Evolutionary conservation across 2,888 invertebrate species (phyloP), one percentile per base, ranked within the genome.

Genomic region (Diachrysia chrysitis): DNA sequence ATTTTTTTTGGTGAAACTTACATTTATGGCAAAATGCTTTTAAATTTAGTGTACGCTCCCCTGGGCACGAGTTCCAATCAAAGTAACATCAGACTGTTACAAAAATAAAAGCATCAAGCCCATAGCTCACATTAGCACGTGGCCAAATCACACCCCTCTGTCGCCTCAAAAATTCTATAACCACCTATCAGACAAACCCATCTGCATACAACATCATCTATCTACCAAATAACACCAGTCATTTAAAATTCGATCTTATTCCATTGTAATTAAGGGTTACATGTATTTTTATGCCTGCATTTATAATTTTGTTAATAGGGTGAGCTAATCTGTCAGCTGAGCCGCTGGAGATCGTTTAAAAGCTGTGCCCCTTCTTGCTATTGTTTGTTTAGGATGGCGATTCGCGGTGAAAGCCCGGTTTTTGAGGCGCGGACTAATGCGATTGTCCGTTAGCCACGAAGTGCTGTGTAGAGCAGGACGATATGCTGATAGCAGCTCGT

Each of bases 311-410:
- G 89, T 83, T 87, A 87, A 89, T 91, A 85, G 90, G 91, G 91
- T 84, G 84, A 85, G 91, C 92, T 95, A 95, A 95, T 95, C 95
- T 94, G 93, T 92, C 93, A 94, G 94, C 93, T 93, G 93, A 94
- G 92, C 90, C 90, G 86, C 87, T 89, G 88, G 90, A 94, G 93
- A 93, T 93, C 93, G 93, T 93, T 93, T 93, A 92, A 94, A 94
- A 94, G 94, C 93, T 87, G 86, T 88, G 88, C 91, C 92, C 93
- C 92, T 89, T 74, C 87, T 84, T 92, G 92, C 93, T 94, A 94
- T 95, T 95, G 95, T 95, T 95, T 95, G 93, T 95, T 95, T 95
- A 95, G 95, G 95, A 93, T 90, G 90, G 89, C 90, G 88, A 92
- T 92, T 92, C 90, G 92, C 87, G 90, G 93, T 90, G 87, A 89